Base-by-base conservation (phyloP, 2,888 invertebrate species). In the Spisula subtruncata region DNA sequence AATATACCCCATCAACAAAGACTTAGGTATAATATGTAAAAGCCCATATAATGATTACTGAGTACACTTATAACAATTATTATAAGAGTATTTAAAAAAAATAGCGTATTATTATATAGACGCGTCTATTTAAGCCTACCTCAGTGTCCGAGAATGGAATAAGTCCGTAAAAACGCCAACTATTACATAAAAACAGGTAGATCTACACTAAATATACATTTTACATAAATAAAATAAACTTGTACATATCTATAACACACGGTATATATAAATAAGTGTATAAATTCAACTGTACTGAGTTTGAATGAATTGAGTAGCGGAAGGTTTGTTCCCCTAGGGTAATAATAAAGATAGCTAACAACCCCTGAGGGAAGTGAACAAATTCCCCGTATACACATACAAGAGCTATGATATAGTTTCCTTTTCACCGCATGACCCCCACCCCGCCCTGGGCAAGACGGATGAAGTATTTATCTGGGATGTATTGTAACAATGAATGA, bases 401-500 rank as follows among this genome's bases (percentile, higher is more conserved):
- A 66, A 83, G 29, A 75, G 51, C 51, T 29, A 51, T 75, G 84
- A 84, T 75, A 51, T 41, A 84, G 51, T 29, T 84, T 84, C 48
- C 18, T n/a, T 75, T 75, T 84, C 84, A 84, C 84, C 75, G 46
- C 20, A 46, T 84, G 75, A 84, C 84, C 75, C n/a, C 84, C 48
- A 75, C 85, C 85, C 80, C 35, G 80, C 83, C 56, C 18, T 51
- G 79, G 46, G 87, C 79, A 51, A 60, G 79, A 35, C 79, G 29
- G 80, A 80, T 83, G 87, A 87, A 83, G 79, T 88, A 83, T 88
- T 79, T 88, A 84, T 83, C 60, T 46, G 66, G 83, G 79, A 79
- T 51, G 48, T 51, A 80, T 32, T 54, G 54, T n/a, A 83, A 80
- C 25, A 80, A 79, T 60, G 87, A 83, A 88, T 80, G 29, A 83